Base-by-base conservation (phyloP, 2,888 invertebrate species). In the Megastigmus dorsalis region DNA sequence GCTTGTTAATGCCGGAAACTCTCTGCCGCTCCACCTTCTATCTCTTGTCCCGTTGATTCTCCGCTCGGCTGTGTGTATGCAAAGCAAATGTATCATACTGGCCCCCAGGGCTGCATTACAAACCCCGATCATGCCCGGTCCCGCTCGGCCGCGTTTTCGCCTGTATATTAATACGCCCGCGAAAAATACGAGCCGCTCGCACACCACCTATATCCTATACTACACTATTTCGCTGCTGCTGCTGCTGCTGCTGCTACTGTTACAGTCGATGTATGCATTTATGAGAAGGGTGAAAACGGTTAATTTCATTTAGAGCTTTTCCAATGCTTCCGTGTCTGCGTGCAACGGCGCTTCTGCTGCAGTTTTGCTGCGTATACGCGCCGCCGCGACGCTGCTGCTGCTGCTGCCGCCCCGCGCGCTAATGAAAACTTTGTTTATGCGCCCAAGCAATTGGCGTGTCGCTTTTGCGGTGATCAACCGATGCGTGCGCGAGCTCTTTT, bases 61-160 rank as follows among this genome's bases (percentile, higher is more conserved):
- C n/a, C n/a, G n/a, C n/a, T n/a, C n/a, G n/a, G n/a, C n/a, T 43
- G 43, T 41, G 26, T 38, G 62, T 23, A 57, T 48, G 57, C 84
- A 82, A 83, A 83, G 82, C 84, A 84, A 86, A 86, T 85, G 85
- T 84, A 85, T 86, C 85, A 84, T 85, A 48, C 26, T 10, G 80
- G 81, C 84, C 86, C 86, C 86, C 63, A 85, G 85, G 86, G 86
- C 74, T 85, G 84, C 85, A 86, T 86, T 86, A 85, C 82, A 80
- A 57, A 52, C 28, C 82, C 83, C 84, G 85, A 85, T 85, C 85
- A 84, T 84, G 82, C 30, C 26, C n/a, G n/a, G n/a, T n/a, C n/a
- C n/a, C n/a, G n/a, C n/a, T n/a, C n/a, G 38, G 13, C 38, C 62
- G 83, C 83, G 82, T 84, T 84, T 84, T 82, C 82, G 81, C 67